Evolutionary conservation across 2,888 invertebrate species (phyloP).

Genomic region (Eupithecia abbreviata): DNA sequence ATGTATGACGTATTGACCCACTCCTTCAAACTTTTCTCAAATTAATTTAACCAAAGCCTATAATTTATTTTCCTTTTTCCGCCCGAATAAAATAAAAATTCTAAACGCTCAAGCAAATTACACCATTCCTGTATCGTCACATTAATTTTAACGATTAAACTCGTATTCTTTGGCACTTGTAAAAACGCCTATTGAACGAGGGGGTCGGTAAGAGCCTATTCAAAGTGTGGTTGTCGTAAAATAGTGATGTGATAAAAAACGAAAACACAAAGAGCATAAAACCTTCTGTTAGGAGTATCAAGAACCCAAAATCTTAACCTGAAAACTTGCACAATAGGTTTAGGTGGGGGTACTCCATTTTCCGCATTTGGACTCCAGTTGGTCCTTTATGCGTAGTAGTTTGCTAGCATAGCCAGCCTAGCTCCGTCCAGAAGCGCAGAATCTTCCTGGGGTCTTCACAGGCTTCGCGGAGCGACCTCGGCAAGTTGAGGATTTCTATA

Average conservation of each 20-base stretch:
- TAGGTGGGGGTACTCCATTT: too few species aligned
- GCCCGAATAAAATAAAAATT: slow-evolving; percentile 33
- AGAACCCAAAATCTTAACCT: not conserved
- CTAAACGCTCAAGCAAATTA: slow-evolving; percentile 38
- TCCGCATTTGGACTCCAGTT: too few species aligned
- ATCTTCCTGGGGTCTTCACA: too few species aligned
- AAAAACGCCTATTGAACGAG: slow-evolving; percentile 45
- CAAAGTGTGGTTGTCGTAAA: slow-evolving; percentile 69
- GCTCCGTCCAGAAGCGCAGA: too few species aligned
- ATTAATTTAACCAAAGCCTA: not conserved
- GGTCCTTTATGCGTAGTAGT: too few species aligned
- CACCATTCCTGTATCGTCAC: slow-evolving; percentile 63
- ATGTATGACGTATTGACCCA: not conserved
- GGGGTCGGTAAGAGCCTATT: slow-evolving; percentile 57
- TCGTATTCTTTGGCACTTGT: slow-evolving; percentile 63
- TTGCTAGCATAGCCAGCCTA: too few species aligned
- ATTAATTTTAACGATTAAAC: slow-evolving; percentile 80
- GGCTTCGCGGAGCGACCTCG: too few species aligned
- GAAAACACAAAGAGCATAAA: not conserved
- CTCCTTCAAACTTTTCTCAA: not conserved
- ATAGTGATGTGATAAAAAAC: slow-evolving; percentile 40
- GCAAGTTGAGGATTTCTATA: too few species aligned
- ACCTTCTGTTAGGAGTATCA: not conserved
- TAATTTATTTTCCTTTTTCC: slow-evolving; percentile 13
- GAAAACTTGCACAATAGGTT: not conserved